These are phyloP conservation scores for Callionymus lyra DNA, from an alignment of 2,113 vertebrate genomes.

Conservation along the genomic window DNA sequence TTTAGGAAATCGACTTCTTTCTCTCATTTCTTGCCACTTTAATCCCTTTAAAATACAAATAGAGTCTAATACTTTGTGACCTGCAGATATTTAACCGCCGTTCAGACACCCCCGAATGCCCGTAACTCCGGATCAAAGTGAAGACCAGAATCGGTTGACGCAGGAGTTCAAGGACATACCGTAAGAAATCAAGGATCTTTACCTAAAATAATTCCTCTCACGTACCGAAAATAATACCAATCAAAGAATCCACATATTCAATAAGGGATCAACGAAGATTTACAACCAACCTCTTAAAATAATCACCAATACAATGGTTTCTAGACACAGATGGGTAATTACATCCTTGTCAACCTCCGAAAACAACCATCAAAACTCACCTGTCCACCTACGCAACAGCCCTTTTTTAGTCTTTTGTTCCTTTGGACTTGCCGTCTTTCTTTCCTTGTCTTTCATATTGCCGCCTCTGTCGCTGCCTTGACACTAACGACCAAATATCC, in stretches of 20 bases:
- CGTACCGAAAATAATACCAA: too few species aligned
- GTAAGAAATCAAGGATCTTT: neutral
- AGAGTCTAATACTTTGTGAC: too few species aligned
- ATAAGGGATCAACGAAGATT: too few species aligned
- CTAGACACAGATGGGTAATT: conserved; percentile 13
- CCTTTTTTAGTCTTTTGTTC: conserved; percentile 36
- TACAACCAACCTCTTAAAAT: too few species aligned
- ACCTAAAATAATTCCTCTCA: too few species aligned
- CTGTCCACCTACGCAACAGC: conserved; percentile 27
- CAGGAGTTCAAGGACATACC: conserved; percentile 17
- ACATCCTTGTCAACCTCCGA: conserved; percentile 4
- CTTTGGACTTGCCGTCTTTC: conserved; percentile 41
- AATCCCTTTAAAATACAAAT: too few species aligned
- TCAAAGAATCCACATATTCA: too few species aligned
- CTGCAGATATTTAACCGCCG: too few species aligned
- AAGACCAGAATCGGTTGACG: conserved; percentile 10
- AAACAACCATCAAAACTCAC: conserved; percentile 32
- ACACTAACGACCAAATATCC: conserved; percentile 43
- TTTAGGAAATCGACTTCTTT: too few species aligned
- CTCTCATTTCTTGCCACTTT: too few species aligned
- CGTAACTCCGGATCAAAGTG: too few species aligned
- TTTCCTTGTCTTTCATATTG: conserved; percentile 30
- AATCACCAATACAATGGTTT: too few species aligned
- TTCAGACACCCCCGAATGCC: conserved; percentile 1
- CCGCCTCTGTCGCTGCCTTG: conserved; percentile 12